A percentile compares a stretch with the other conserved stretches of the same genome.
Conservation (phyloP, 2,113 vertebrate genomes). For the Actenoides lindsayi region DNA sequence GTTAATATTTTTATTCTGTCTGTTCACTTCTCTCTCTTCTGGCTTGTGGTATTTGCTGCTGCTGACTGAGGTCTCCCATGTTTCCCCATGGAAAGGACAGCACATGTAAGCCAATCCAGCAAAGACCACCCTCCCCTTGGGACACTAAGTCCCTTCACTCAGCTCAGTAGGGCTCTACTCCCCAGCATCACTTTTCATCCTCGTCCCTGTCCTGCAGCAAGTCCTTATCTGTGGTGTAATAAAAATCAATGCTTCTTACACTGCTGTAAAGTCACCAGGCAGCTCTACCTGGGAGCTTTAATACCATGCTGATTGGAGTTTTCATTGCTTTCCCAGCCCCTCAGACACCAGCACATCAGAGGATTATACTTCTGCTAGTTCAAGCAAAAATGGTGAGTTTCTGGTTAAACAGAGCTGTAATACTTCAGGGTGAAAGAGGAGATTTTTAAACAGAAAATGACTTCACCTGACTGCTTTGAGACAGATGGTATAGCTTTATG, state of each 20-base stretch:
- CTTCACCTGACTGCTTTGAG: background rate
- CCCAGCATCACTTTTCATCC: background rate
- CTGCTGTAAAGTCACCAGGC: background rate
- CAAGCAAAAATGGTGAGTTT: background rate
- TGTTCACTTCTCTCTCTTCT: background rate
- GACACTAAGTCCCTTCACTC: background rate
- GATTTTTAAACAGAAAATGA: background rate
- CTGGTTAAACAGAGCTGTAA: background rate
- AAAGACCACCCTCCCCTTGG: background rate
- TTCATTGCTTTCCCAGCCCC: background rate
- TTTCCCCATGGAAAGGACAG: background rate
- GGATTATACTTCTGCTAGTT: background rate
- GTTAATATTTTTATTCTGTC: background rate
- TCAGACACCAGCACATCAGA: background rate
- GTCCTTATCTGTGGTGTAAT: background rate
- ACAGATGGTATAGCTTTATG: background rate
- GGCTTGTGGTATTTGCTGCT: background rate
- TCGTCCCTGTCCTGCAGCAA: background rate
- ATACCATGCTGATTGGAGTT: background rate
- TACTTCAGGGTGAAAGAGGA: background rate
- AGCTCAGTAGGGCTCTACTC: background rate
- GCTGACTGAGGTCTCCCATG: background rate
- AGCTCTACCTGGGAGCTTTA: background rate
- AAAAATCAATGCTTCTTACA: background rate
- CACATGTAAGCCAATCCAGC: background rate